Evolutionary conservation across 2,797 vertebrate species (phyloP), one percentile per base, ranked within the genome.

Genomic region (Cynodonichthys magdalenae): DNA sequence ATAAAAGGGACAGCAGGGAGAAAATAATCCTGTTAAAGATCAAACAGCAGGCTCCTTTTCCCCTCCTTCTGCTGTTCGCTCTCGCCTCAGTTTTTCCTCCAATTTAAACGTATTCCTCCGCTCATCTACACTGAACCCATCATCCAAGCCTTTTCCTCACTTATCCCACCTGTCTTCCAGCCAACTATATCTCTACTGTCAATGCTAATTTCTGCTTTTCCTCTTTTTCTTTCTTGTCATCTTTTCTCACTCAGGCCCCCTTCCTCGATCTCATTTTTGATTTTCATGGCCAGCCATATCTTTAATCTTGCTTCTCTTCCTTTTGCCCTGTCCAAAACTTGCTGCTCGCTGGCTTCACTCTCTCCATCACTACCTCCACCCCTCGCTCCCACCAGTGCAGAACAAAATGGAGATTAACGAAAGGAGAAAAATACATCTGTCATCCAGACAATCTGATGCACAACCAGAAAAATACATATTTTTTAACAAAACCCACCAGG

Each of bases 361-460:
- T 9, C 44, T 34, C 54, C 44, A 52, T 41, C 75, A 20, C 47
- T 20, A 53, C 28, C 48, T 41, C 54, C 44, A 52, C 34, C 51
- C 28, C 50, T 48, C 66, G 66, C 67, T 78, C 74, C 70, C 81
- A 86, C 82, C 68, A 79, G 72, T 83, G 86, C 87, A 91, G 89
- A 90, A 90, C 87, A 90, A 92, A 92, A 91, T 87, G 81, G 84
- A 91, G 90, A 92, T 91, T 91, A 91, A 92, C 88, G 90, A 90
- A 88, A 80, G 84, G 80, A 85, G 77, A 84, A 80, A 80, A 79
- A 89, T 73, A 80, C 84, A 86, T 90, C 90, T 85, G 84, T 92
- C 91, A 89, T 86, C 66, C 80, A 78, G 84, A 85, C 83, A 85
- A 79, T 86, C 71, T 71, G 79, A 87, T 82, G 80, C 82, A 48